A percentile compares a stretch with the other conserved stretches of the same genome.
phyloP scores from a whole-genome alignment of 2,113 vertebrate genomes.

The Ciconia boyciana region DNA sequence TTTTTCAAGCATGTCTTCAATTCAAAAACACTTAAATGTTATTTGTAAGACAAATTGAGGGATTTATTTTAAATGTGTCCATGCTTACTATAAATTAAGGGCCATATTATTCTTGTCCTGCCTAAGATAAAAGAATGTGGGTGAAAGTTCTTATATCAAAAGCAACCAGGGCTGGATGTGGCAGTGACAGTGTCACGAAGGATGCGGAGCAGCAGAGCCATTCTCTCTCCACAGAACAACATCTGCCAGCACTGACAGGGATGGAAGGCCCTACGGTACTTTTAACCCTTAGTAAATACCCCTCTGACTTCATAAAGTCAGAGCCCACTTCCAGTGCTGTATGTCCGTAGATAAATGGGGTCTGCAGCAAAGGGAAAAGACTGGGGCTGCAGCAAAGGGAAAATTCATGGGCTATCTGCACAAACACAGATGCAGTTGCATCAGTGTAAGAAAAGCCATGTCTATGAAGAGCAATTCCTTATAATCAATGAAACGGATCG shows the following conservation, averaged over 20 bases:
- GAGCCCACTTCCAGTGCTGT: background rate
- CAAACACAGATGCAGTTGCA: background rate
- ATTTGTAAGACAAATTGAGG: constrained; percentile 33
- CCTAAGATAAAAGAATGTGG: constrained; percentile 8
- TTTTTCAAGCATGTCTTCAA: constrained; percentile 45
- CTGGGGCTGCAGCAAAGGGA: background rate
- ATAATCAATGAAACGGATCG: background rate
- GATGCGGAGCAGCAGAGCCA: background rate
- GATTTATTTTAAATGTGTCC: constrained; percentile 31
- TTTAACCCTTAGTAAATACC: background rate
- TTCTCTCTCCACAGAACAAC: background rate
- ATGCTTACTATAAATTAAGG: constrained; percentile 31
- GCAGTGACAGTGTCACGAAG: background rate
- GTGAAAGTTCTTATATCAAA: constrained; percentile 12
- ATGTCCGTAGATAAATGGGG: background rate
- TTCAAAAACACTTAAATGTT: constrained; percentile 36
- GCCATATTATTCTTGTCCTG: constrained; percentile 8
- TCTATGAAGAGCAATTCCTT: background rate
- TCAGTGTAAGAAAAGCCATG: background rate
- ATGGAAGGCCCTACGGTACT: background rate
- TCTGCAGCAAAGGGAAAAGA: background rate
- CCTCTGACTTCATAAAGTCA: background rate
- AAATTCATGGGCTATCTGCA: background rate
- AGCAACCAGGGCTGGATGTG: background rate
- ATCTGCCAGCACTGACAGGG: background rate